Evolutionary conservation across 2,888 invertebrate genomes (phyloP), one percentile per base, ranked within the genome.

Genomic region (Leucoma salicis): DNA sequence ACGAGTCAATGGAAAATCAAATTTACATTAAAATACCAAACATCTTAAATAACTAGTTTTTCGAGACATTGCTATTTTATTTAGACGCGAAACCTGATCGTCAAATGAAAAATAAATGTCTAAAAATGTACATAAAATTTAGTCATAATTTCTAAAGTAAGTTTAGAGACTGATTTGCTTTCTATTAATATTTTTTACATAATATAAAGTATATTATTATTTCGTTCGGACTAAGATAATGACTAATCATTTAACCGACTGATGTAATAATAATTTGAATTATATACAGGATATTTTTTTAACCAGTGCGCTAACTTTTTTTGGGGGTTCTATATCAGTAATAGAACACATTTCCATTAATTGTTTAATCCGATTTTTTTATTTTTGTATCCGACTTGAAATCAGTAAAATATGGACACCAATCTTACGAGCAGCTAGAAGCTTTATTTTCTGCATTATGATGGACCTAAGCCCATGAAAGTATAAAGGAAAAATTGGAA

Each of bases 121-220:
- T 49, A 53, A 70, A 73, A 64, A 62, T 85, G 82, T 85, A 82
- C 58, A 84, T 85, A 82, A 70, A 61, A 68, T 66, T 51, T 81
- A 84, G 75, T 72, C 63, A 64, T 83, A 83, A 67, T 71, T 63
- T 66, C 58, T 80, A 79, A 78, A 71, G 58, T 83, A 83, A 81
- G 76, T 74, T 85, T 82, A 87, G 78, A 81, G 88, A 88, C 88
- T 88, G 88, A 88, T 84, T 87, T 82, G 75, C 76, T 82, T 82
- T 82, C 67, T 64, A 74, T 70, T 70, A 63, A 62, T 69, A 70
- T 71, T 61, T 65, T 61, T 63, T 31, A 60, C 32, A 49, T 44
- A 37, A 46, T 48, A 59, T 37, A n/a, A n/a, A n/a, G 36, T 49
- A 62, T 52, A 58, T 56, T 66, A 55, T 62, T 56, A 55, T 65